These are phyloP conservation scores for Apodemia zela DNA, from an alignment of 2,888 invertebrate species.

Conservation along the genomic window DNA sequence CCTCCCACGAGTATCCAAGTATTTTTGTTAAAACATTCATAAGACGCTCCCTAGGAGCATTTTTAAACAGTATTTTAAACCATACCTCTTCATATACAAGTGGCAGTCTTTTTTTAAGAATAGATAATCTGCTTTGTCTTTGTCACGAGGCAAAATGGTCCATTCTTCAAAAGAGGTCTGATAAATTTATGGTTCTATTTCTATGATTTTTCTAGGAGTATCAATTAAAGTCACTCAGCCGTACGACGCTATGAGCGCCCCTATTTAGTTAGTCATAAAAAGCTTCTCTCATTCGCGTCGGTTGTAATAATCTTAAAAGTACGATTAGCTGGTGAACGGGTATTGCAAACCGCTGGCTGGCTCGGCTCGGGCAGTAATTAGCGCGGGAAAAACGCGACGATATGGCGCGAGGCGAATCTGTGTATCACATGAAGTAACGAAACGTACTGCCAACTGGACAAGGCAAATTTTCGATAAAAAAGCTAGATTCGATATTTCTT, in stretches of 20 bases:
- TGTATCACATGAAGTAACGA: slow-evolving; percentile 3
- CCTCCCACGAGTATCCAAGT: too few species aligned
- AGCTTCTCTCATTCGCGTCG: slow-evolving; percentile 20
- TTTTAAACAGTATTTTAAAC: too few species aligned
- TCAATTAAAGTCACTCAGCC: not conserved
- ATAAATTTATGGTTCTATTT: too few species aligned
- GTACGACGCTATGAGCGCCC: not conserved
- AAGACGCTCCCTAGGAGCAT: too few species aligned
- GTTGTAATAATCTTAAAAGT: slow-evolving; percentile 27
- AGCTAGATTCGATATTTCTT: too few species aligned
- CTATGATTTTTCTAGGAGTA: not conserved
- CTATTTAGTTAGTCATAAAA: slow-evolving; percentile 29
- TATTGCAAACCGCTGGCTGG: slow-evolving; percentile 36
- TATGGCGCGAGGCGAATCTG: slow-evolving; percentile 62
- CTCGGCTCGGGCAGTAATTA: slow-evolving; percentile 54
- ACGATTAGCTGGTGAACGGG: slow-evolving; percentile 30
- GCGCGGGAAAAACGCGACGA: slow-evolving; percentile 59
- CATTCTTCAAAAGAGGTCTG: too few species aligned
- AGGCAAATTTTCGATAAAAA: too few species aligned
- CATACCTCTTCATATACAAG: too few species aligned
- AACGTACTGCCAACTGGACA: not conserved
- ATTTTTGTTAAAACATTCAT: too few species aligned
- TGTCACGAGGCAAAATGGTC: too few species aligned
- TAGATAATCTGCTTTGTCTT: too few species aligned
- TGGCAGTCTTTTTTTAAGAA: too few species aligned